Evolutionary conservation across 2,113 vertebrate genomes (phyloP), one percentile per base, ranked within the genome.

Genomic region (Hymenochirus boettgeri): DNA sequence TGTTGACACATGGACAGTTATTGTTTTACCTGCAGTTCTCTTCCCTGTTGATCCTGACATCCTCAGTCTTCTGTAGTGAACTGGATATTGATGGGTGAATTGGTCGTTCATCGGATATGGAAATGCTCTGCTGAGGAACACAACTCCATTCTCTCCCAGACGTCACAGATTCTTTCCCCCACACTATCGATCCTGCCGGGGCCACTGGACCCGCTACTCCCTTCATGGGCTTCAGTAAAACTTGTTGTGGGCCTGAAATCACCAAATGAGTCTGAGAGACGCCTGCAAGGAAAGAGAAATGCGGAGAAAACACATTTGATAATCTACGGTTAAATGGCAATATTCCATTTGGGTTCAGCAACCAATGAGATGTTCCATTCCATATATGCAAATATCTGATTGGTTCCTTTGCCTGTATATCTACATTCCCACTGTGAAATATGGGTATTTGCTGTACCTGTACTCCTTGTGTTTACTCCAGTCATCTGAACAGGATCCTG

Each of bases 211-310:
- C 45, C 35, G 18, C 39, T 39, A 12, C 8, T 9, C 54, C 63
- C 46, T 45, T 58, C 24, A 31, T 58, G 17, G 55, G 64, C 22
- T 50, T 58, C 22, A 58, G 64, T 27, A 58, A 52, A 13, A 66
- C 64, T 12, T 51, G 46, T 13, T 66, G 55, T 5, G 64, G 64
- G 3, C 64, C 64, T 17, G 64, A 66, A 19, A 58, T 66, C n/a
- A 58, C 64, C 23, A 66, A 50, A 31, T 66, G 64, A 10, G 55
- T 19, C 13, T 59, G 55, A 58, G 55, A 66, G 11, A 35, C 3
- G 7, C 39, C 39, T 42, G 7, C 27, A 27, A 65, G 23, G 23
- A 37, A 17, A 10, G n/a, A 35, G 2, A 56, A 8, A 57, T 27
- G 2, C 2, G 21, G 6, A 21, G 24, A 61, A 13, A 5, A 29